These are phyloP conservation scores for Callocephalon fimbriatum DNA, from an alignment of 2,113 vertebrate species.

Conservation along the genomic window DNA sequence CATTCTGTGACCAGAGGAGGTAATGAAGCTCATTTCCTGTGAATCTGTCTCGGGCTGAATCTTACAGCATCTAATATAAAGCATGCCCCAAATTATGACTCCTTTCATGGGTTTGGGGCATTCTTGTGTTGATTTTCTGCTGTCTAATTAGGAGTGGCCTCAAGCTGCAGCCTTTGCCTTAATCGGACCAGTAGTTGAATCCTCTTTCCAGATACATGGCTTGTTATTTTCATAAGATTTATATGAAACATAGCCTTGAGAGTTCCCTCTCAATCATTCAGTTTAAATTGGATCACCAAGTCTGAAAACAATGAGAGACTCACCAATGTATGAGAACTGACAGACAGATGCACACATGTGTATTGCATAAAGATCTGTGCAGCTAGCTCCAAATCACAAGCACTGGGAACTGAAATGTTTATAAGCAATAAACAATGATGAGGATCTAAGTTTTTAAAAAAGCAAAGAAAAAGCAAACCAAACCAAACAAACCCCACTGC, in stretches of 20 bases:
- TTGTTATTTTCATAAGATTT: not conserved
- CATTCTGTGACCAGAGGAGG: constrained; percentile 34
- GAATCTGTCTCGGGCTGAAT: not conserved
- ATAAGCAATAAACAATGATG: not conserved
- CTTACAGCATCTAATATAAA: constrained; percentile 4
- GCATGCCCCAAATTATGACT: not conserved
- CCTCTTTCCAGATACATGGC: not conserved
- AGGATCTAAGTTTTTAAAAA: not conserved
- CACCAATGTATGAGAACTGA: not conserved
- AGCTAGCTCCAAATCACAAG: not conserved
- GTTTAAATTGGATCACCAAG: not conserved
- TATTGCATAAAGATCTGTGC: not conserved
- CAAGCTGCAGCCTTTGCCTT: not conserved
- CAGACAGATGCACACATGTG: not conserved
- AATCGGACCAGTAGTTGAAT: not conserved
- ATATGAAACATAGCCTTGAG: not conserved
- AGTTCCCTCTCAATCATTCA: not conserved
- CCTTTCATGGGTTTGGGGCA: not conserved
- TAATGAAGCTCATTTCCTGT: constrained; percentile 58
- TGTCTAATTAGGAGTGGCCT: not conserved
- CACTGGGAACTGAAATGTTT: not conserved
- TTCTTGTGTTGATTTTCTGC: not conserved
- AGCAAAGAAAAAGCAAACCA: not conserved
- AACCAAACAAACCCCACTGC: not conserved
- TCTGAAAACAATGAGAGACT: not conserved